Percentiles rank a stretch among this genome's conserved stretches.
Conservation (phyloP, 2,888 invertebrate species). For the Zygogramma bicolorata region DNA sequence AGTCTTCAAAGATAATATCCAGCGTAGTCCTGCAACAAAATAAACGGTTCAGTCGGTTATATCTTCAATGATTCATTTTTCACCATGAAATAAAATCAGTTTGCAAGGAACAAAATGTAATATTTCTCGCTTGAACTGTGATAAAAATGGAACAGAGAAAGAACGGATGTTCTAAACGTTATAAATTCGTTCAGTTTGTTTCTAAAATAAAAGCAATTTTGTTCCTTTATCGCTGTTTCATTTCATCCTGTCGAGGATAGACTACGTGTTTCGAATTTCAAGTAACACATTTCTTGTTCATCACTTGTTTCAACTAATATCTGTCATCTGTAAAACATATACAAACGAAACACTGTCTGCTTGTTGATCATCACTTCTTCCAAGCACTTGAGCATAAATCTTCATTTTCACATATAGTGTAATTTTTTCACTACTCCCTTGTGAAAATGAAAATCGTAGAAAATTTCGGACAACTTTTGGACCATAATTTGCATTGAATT, state of each 20-base stretch:
- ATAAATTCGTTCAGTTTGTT: not conserved
- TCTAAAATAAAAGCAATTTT: not conserved
- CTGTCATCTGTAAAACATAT: not conserved
- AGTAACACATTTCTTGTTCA: not conserved
- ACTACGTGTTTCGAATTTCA: not conserved
- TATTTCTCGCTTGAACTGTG: not conserved
- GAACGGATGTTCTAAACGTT: not conserved
- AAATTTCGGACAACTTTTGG: too few relatives aligned
- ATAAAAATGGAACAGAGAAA: not conserved
- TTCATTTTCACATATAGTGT: too few relatives aligned
- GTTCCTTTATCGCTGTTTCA: not conserved
- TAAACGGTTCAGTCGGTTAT: not conserved
- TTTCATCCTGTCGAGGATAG: not conserved
- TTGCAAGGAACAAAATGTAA: not conserved
- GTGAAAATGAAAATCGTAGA: too few relatives aligned
- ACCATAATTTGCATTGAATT: too few relatives aligned
- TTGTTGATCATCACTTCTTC: not conserved
- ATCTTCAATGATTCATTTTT: not conserved
- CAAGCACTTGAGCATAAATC: not conserved
- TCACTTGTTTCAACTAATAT: not conserved
- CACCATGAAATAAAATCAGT: not conserved
- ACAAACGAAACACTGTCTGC: not conserved
- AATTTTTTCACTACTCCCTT: too few relatives aligned
- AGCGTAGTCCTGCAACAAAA: constrained; percentile 41
- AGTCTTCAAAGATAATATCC: constrained; percentile 40